Conservation (phyloP, 2,113 vertebrate species). For the Lepus timidus region DNA sequence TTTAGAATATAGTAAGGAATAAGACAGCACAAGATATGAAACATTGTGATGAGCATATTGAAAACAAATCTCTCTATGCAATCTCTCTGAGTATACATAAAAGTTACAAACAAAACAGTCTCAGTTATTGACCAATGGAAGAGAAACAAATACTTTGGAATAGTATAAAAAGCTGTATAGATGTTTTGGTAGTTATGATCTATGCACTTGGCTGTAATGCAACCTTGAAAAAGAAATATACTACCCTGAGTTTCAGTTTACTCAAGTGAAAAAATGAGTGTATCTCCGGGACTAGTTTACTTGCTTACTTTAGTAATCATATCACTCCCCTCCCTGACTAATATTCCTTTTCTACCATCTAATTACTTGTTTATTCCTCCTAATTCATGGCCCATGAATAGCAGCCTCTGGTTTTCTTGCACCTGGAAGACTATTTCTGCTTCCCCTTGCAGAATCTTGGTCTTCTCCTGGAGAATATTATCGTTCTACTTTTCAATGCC, state of each 20-base stretch:
- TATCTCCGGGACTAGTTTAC: neutral
- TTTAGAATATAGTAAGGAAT: neutral
- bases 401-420: neutral
- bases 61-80: neutral
- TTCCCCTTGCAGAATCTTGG: neutral
- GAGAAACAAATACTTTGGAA: neutral
- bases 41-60: neutral
- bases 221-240: neutral
- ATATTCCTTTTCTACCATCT: neutral
- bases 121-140: neutral
- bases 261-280: neutral
- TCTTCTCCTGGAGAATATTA: neutral
- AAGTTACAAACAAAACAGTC: neutral
- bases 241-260: neutral
- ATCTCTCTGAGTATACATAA: neutral
- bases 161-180: neutral
- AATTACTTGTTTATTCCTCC: neutral
- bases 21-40: neutral
- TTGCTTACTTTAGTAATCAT: neutral
- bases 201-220: neutral
- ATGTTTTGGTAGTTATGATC: neutral
- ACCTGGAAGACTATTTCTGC: neutral
- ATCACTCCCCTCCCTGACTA: neutral
- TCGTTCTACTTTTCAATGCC: neutral
- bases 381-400: neutral